Percentiles rank a stretch among this genome's conserved stretches.
Conservation (phyloP, 2,797 vertebrate species). For the Garrulus glandarius region DNA sequence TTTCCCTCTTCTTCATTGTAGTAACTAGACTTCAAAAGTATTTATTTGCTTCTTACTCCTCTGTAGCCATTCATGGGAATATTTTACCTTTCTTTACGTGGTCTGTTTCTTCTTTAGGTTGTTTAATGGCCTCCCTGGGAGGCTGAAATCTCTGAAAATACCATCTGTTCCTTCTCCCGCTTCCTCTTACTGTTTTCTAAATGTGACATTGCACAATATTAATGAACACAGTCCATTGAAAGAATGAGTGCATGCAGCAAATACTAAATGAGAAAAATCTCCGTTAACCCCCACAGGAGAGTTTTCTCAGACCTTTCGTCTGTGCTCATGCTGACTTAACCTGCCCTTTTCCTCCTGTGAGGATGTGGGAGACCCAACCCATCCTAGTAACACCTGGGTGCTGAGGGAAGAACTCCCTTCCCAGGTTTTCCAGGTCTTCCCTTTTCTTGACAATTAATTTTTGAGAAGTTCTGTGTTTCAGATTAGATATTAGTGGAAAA, state of each 20-base stretch:
- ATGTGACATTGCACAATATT: background rate
- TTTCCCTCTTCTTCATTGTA: background rate
- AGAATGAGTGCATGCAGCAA: background rate
- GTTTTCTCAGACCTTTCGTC: background rate
- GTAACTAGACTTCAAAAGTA: background rate
- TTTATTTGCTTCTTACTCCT: background rate
- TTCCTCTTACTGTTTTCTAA: background rate
- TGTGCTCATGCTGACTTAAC: background rate
- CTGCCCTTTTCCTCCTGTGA: background rate
- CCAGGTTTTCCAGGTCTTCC: background rate
- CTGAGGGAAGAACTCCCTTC: background rate
- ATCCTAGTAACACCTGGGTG: background rate
- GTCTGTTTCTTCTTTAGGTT: background rate
- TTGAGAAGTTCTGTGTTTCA: background rate
- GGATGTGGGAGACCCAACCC: fast-evolving
- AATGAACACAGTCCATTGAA: background rate
- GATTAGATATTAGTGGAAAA: background rate
- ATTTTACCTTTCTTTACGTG: background rate
- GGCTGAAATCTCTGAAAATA: background rate
- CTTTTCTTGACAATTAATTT: background rate
- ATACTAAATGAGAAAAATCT: background rate
- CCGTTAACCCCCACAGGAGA: background rate
- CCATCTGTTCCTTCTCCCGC: background rate
- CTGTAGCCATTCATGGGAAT: background rate
- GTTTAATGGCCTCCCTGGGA: background rate